A percentile compares a stretch with the other conserved stretches of the same genome.
Evolutionary conservation across 2,797 vertebrate species (phyloP).

Genomic region (Morus bassanus): DNA sequence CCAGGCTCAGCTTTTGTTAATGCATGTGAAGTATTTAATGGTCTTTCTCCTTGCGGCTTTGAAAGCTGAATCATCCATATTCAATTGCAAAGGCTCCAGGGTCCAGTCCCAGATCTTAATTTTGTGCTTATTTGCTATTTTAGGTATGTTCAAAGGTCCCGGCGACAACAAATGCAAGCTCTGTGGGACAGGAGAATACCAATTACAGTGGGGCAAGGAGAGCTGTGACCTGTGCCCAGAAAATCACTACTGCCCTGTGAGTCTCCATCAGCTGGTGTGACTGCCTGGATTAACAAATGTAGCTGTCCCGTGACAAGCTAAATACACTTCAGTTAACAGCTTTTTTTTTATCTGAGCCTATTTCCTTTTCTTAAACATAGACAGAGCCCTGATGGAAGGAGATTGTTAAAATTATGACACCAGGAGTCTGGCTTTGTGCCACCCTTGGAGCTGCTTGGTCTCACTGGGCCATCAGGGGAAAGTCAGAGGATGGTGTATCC

Average conservation of each 20-base stretch:
- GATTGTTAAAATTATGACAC: not conserved
- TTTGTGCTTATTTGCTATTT: not conserved
- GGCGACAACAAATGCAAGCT: slow-evolving; percentile 78
- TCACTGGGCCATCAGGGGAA: not conserved
- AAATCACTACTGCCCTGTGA: slow-evolving; percentile 90
- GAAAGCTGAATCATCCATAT: not conserved
- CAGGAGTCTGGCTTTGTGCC: not conserved
- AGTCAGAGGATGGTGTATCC: not conserved
- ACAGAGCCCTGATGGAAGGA: not conserved
- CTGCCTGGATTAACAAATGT: not conserved
- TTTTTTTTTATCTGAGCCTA: not conserved
- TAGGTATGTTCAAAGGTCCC: slow-evolving; percentile 84
- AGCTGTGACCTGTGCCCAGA: slow-evolving; percentile 86
- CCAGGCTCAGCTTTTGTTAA: not conserved
- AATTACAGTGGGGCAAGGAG: slow-evolving; percentile 80
- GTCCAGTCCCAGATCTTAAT: not conserved
- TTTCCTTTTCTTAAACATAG: not conserved
- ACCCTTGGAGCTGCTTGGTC: not conserved
- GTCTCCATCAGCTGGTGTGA: slow-evolving; percentile 19
- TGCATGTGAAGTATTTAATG: not conserved
- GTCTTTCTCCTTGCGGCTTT: not conserved
- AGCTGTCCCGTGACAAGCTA: not conserved
- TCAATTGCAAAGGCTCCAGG: not conserved
- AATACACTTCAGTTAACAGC: not conserved
- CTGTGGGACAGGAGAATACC: slow-evolving; percentile 83